Evolutionary conservation across 2,797 vertebrate species (phyloP).

Genomic region (Novumbra hubbsi): DNA sequence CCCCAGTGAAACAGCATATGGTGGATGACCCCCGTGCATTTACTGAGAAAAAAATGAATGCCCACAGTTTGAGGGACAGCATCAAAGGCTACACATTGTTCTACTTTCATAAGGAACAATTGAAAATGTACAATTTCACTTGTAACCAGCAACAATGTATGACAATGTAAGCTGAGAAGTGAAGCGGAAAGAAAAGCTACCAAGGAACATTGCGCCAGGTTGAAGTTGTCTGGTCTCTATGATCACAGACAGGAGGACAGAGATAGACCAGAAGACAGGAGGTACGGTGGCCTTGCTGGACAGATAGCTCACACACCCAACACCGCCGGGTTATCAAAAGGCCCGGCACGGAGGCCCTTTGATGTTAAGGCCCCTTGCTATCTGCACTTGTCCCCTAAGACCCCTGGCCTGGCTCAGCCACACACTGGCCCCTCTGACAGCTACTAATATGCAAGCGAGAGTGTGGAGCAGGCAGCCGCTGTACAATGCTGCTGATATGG

Average conservation of each 20-base stretch:
- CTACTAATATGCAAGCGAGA: conserved; percentile 41
- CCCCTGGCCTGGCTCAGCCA: conserved; percentile 80
- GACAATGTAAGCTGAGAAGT: neutral
- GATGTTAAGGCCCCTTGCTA: conserved; percentile 86
- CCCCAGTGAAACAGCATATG: neutral
- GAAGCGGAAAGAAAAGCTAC: conserved; percentile 15
- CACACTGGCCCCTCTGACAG: conserved; percentile 67
- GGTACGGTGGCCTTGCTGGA: conserved; percentile 29
- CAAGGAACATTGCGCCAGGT: conserved; percentile 6
- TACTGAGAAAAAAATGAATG: neutral
- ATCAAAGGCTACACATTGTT: too few relatives aligned
- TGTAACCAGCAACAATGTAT: neutral
- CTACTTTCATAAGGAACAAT: neutral
- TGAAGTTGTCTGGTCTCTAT: conserved; percentile 36
- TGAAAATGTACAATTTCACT: neutral
- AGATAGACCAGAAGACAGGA: conserved; percentile 27
- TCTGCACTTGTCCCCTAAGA: conserved; percentile 67
- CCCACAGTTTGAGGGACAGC: neutral
- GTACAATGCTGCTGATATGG: conserved; percentile 14
- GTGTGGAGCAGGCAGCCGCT: conserved; percentile 17
- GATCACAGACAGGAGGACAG: conserved; percentile 33
- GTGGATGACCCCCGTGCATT: neutral
- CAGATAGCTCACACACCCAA: conserved; percentile 71
- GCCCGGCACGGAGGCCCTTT: conserved; percentile 70
- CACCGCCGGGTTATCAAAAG: conserved; percentile 75